Evolutionary conservation across 2,888 invertebrate genomes (phyloP).

Genomic region (Napeogenes sylphis): DNA sequence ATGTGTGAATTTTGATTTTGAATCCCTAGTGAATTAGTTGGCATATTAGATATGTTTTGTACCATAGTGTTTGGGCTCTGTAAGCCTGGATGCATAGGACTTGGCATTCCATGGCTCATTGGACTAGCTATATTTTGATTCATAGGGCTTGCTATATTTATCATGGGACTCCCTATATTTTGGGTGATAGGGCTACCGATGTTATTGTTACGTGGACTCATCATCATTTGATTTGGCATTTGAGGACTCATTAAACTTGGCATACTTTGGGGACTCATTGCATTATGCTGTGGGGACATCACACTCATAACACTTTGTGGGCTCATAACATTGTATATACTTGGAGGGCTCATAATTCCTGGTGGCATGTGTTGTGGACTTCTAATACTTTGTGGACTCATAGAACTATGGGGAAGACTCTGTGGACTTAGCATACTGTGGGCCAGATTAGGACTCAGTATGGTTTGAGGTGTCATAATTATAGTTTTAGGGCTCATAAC

Average conservation of each 20-base stretch:
- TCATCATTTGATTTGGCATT: conserved; percentile 68
- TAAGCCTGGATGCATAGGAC: conserved; percentile 66
- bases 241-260: conserved; percentile 70
- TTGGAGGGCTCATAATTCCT: conserved; percentile 68
- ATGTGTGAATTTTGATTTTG: conserved; percentile 49
- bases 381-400: conserved; percentile 71
- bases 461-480: conserved; percentile 61
- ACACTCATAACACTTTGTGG: conserved; percentile 72
- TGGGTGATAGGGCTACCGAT: conserved; percentile 51
- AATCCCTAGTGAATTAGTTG: conserved; percentile 53
- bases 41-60: conserved; percentile 65
- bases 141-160: conserved; percentile 64
- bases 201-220: conserved; percentile 67
- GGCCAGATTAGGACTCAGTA: conserved; percentile 63
- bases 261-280: conserved; percentile 72
- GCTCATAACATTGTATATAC: conserved; percentile 68
- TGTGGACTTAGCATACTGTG: conserved; percentile 71
- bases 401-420: conserved; percentile 66
- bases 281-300: conserved; percentile 71
- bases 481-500: conserved; percentile 60
- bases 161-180: conserved; percentile 61
- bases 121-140: conserved; percentile 70
- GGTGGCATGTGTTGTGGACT: conserved; percentile 62
- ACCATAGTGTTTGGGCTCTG: conserved; percentile 58
- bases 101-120: conserved; percentile 65